Conservation (phyloP, 1,140 invertebrate species). For the Drosophila takahashii region DNA sequence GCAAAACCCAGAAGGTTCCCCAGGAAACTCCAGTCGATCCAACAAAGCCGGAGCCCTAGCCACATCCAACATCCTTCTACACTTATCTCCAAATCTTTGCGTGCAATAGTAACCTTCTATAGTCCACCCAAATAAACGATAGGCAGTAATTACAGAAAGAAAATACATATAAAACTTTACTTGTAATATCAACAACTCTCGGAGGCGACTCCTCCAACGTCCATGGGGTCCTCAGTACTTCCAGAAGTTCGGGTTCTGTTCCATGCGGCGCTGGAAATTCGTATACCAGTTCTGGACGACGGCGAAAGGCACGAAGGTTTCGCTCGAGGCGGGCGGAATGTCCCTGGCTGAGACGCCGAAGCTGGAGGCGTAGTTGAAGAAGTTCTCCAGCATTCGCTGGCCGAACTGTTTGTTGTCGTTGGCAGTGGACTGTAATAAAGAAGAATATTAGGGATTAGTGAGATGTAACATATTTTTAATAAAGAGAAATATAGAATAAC, state of each 20-base stretch:
- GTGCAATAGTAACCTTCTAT: background rate
- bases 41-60: background rate
- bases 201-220: background rate
- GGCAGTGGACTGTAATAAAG: slow-evolving; percentile 73
- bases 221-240: slow-evolving; percentile 85
- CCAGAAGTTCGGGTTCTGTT: slow-evolving; percentile 98
- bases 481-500: background rate
- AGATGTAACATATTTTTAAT: background rate
- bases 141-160: slow-evolving; percentile 1
- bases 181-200: slow-evolving; percentile 31
- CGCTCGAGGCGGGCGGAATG: slow-evolving; percentile 91
- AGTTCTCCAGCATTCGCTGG: slow-evolving; percentile 96
- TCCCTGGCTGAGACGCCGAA: slow-evolving; percentile 93
- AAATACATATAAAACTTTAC: slow-evolving; percentile 36
- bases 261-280: slow-evolving; percentile 94
- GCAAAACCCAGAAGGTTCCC: background rate
- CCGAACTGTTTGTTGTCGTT: slow-evolving; percentile 92
- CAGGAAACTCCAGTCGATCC: background rate
- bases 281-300: slow-evolving; percentile 96
- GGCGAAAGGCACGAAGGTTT: slow-evolving; percentile 94
- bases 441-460: background rate
- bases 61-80: too few species aligned
- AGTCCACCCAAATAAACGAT: background rate
- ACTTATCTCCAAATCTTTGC: background rate
- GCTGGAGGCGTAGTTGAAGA: slow-evolving; percentile 96